Percentiles rank a stretch among this genome's conserved stretches.
These are phyloP conservation scores for Aptenodytes patagonicus DNA, from an alignment of 2,113 vertebrate genomes.

Conservation along the genomic window DNA sequence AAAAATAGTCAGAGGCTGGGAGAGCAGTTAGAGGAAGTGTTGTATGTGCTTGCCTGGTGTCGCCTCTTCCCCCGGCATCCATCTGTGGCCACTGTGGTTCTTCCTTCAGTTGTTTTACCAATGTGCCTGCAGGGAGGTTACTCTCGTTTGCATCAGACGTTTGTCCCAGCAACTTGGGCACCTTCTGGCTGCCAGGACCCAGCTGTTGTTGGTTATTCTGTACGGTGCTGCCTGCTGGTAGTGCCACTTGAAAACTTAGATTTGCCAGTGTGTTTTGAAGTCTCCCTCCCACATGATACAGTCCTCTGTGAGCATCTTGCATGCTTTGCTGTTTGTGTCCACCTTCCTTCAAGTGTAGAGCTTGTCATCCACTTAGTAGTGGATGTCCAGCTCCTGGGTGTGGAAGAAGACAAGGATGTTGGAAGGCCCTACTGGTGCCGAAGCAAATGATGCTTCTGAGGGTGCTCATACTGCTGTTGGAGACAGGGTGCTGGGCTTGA, in stretches of 20 bases:
- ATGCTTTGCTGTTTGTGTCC: neutral
- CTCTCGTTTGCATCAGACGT: accelerated
- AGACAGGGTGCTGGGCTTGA: neutral
- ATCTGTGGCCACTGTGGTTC: neutral
- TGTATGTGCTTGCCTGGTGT: neutral
- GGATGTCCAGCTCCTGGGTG: too few species aligned
- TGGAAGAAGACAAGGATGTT: neutral
- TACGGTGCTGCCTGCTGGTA: neutral
- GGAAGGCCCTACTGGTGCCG: neutral
- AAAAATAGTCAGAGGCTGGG: slow-evolving; percentile 15
- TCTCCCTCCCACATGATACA: neutral
- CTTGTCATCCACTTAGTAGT: accelerated
- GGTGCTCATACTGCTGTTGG: neutral
- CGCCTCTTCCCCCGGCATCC: neutral
- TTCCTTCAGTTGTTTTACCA: neutral
- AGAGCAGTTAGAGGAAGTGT: neutral
- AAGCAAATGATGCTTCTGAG: neutral
- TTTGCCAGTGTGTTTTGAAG: neutral
- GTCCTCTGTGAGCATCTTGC: neutral
- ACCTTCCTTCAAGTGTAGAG: neutral
- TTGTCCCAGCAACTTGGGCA: neutral
- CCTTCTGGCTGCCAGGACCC: neutral
- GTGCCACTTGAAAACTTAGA: neutral
- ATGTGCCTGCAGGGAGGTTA: neutral
- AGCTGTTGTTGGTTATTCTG: neutral